Percentiles rank a stretch among this genome's conserved stretches.
Evolutionary conservation across 2,888 invertebrate genomes (phyloP).

Genomic region (Bruchidius siliquastri): DNA sequence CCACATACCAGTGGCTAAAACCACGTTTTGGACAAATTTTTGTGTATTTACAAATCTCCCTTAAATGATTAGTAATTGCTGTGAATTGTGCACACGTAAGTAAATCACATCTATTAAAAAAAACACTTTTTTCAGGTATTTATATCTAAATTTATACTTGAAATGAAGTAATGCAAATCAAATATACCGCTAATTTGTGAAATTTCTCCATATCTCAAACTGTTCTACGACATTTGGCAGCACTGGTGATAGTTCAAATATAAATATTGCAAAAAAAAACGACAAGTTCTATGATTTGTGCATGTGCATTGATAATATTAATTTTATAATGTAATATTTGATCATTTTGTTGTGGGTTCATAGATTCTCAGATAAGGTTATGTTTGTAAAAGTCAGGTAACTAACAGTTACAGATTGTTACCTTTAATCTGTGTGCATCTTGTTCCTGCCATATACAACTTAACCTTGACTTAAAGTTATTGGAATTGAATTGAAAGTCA

Average conservation of each 20-base stretch:
- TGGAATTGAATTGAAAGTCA: not conserved
- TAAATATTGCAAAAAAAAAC: not conserved
- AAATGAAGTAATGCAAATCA: not conserved
- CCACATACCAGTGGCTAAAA: not conserved
- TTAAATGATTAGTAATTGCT: not conserved
- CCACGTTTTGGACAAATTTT: not conserved
- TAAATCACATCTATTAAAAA: not conserved
- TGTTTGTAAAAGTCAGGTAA: not conserved
- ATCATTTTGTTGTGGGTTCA: not conserved
- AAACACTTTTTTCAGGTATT: not conserved
- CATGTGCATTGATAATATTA: not conserved
- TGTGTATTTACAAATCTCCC: not conserved
- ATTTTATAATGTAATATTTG: not conserved
- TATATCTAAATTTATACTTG: not conserved
- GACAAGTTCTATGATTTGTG: not conserved
- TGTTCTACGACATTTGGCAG: not conserved
- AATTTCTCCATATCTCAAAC: not conserved
- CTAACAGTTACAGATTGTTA: not conserved
- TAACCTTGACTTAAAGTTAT: not conserved
- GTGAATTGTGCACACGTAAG: not conserved
- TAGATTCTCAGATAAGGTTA: not conserved
- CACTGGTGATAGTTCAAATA: not conserved
- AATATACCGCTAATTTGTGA: not conserved
- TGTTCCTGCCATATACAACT: not conserved
- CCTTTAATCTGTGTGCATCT: not conserved